phyloP scores from a whole-genome alignment of 2,797 vertebrate genomes.

The Sebastolobus altivelis region DNA sequence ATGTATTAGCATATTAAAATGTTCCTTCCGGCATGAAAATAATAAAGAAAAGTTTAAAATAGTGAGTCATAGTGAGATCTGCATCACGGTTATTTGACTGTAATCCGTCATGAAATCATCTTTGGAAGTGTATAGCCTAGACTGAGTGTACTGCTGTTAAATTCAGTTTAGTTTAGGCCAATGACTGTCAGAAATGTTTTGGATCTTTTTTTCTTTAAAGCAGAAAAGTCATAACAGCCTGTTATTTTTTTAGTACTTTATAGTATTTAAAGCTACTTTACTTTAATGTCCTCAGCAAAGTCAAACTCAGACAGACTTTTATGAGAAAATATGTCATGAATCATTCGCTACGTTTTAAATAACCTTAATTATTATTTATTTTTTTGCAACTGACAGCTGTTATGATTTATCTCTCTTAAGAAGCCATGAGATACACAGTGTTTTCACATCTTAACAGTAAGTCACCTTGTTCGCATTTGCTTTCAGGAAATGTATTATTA shows the following conservation, averaged over 20 bases:
- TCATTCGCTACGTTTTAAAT: slow-evolving; percentile 25
- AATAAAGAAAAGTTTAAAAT: slow-evolving; percentile 48
- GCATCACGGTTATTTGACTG: slow-evolving; percentile 37
- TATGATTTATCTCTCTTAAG: slow-evolving; percentile 22
- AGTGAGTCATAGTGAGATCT: slow-evolving; percentile 27
- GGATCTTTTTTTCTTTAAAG: slow-evolving; percentile 18
- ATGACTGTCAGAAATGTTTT: slow-evolving; percentile 30
- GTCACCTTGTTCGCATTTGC: slow-evolving; percentile 16
- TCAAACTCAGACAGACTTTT: slow-evolving; percentile 15
- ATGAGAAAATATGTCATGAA: slow-evolving; percentile 25
- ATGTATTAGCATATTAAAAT: slow-evolving; percentile 55
- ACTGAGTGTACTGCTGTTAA: slow-evolving; percentile 19
- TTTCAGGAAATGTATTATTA: slow-evolving; percentile 16
- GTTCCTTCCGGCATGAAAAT: slow-evolving; percentile 32
- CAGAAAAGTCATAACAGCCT: slow-evolving; percentile 11
- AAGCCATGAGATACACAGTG: not conserved
- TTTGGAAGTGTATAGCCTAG: not conserved
- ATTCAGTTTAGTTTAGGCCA: slow-evolving; percentile 33
- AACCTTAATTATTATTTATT: slow-evolving; percentile 9
- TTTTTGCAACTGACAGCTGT: slow-evolving; percentile 11
- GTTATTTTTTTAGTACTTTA: slow-evolving; percentile 8
- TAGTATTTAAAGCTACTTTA: slow-evolving; percentile 29
- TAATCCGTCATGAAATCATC: slow-evolving; percentile 48
- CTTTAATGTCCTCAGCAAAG: slow-evolving; percentile 16
- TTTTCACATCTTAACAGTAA: not conserved